Evolutionary conservation across 2,888 invertebrate genomes (phyloP).

Genomic region (Archips crataeganus): DNA sequence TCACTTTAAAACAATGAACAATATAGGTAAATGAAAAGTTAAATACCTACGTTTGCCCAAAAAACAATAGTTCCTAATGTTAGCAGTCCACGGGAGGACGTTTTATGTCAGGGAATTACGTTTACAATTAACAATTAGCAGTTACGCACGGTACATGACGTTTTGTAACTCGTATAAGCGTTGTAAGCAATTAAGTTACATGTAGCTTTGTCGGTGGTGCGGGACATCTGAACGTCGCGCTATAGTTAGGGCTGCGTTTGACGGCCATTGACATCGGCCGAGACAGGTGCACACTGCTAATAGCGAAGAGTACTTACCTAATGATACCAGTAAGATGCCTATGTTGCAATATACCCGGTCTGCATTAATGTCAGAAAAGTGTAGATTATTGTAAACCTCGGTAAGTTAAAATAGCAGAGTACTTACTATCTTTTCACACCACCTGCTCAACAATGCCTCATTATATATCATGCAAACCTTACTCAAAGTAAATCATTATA

Average conservation of each 20-base stretch:
- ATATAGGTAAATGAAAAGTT: background rate
- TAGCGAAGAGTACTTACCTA: conserved; percentile 50
- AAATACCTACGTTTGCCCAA: background rate
- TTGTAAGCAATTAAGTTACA: conserved; percentile 35
- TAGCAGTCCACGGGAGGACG: background rate
- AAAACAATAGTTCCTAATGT: conserved; percentile 1
- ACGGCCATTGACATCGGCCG: conserved; percentile 79
- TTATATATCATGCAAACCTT: too few relatives aligned
- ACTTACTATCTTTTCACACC: background rate
- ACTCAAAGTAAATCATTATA: too few relatives aligned
- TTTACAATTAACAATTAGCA: conserved; percentile 39
- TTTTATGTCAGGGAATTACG: conserved; percentile 2
- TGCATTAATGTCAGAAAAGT: background rate
- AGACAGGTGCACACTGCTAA: conserved; percentile 71
- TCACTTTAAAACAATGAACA: conserved; percentile 1
- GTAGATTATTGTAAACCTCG: background rate
- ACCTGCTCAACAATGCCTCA: too few relatives aligned
- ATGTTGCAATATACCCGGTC: conserved; percentile 4
- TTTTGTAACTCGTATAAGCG: conserved; percentile 41
- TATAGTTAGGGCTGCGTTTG: conserved; percentile 64
- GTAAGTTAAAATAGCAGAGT: background rate
- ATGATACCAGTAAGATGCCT: conserved; percentile 39
- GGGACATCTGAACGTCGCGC: conserved; percentile 45
- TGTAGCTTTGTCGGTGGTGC: conserved; percentile 21
- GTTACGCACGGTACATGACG: conserved; percentile 33